These are phyloP conservation scores for Trichopoda pennipes DNA, from an alignment of 2,888 invertebrate species.

Conservation along the genomic window DNA sequence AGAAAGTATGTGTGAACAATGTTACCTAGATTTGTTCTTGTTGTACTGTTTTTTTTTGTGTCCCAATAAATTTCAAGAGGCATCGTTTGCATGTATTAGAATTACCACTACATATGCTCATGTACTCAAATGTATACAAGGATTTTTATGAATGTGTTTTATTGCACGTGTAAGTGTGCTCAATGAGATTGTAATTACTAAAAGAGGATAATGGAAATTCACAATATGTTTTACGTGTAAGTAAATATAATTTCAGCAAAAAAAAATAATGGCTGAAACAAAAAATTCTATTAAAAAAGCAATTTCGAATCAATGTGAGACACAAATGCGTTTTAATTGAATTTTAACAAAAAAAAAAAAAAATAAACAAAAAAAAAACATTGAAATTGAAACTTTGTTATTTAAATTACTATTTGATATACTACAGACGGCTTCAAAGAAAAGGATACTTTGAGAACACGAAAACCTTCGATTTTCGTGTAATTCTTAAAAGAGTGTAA, in stretches of 20 bases:
- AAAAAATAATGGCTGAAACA: not conserved
- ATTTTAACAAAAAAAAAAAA: no score
- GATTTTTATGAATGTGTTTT: slow-evolving; percentile 1
- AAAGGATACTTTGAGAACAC: no score
- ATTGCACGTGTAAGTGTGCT: slow-evolving; percentile 30
- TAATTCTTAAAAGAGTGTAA: no score
- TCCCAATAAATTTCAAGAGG: not conserved
- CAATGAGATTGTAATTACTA: slow-evolving; percentile 46
- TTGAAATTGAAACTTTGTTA: no score
- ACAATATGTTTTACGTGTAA: slow-evolving; percentile 1
- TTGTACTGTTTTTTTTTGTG: slow-evolving; percentile 8
- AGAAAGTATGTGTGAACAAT: slow-evolving; percentile 52
- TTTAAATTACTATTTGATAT: no score
- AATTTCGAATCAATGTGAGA: no score
- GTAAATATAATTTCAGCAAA: slow-evolving; percentile 7
- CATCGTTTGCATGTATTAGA: slow-evolving; percentile 12
- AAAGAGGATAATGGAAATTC: slow-evolving; percentile 31
- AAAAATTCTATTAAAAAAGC: not conserved
- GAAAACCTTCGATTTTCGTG: no score
- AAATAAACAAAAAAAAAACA: no score
- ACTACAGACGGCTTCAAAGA: no score
- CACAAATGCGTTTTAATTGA: no score
- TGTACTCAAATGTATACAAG: slow-evolving; percentile 2
- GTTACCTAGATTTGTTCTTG: slow-evolving; percentile 33
- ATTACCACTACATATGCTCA: slow-evolving; percentile 6